phyloP scores from a whole-genome alignment of 2,113 vertebrate species.

The Pteropus alecto region DNA sequence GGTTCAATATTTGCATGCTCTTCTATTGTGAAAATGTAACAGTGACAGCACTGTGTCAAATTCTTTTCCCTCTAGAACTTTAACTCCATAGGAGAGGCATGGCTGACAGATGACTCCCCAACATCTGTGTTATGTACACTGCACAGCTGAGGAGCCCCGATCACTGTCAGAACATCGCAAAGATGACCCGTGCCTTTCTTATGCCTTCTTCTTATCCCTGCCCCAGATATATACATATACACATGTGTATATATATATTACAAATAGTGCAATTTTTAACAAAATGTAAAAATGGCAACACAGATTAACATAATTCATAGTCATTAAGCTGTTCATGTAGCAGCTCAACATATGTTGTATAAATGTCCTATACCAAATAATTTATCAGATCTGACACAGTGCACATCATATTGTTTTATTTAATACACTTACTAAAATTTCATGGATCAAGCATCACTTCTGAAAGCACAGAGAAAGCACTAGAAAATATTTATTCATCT shows the following conservation, averaged over 20 bases:
- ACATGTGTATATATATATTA: slow-evolving; percentile 42
- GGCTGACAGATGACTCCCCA: slow-evolving; percentile 99
- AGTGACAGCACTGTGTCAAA: slow-evolving; percentile 99
- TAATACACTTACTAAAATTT: slow-evolving; percentile 88
- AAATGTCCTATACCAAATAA: slow-evolving; percentile 85
- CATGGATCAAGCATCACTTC: slow-evolving; percentile 82
- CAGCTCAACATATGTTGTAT: slow-evolving; percentile 84
- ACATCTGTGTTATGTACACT: slow-evolving; percentile 99
- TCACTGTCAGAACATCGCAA: slow-evolving; percentile 86
- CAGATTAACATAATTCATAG: slow-evolving; percentile 85
- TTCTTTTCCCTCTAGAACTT: slow-evolving; percentile 96
- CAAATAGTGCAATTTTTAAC: slow-evolving; percentile 72
- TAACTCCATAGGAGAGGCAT: slow-evolving; percentile 95
- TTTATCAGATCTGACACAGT: slow-evolving; percentile 84
- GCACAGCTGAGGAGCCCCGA: slow-evolving; percentile 95
- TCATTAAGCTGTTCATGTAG: slow-evolving; percentile 85
- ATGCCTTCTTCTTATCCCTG: slow-evolving; percentile 57
- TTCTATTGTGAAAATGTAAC: slow-evolving; percentile 97
- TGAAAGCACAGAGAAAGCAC: slow-evolving; percentile 79
- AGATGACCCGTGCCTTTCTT: slow-evolving; percentile 83
- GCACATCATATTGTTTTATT: slow-evolving; percentile 87
- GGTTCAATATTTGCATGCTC: slow-evolving; percentile 96
- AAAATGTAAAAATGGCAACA: slow-evolving; percentile 81
- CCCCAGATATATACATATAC: slow-evolving; percentile 39
- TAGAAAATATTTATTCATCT: slow-evolving; percentile 86